A percentile compares a stretch with the other conserved stretches of the same genome.
Evolutionary conservation across 2,797 vertebrate species (phyloP).

Genomic region (Eurystomus glaucurus): DNA sequence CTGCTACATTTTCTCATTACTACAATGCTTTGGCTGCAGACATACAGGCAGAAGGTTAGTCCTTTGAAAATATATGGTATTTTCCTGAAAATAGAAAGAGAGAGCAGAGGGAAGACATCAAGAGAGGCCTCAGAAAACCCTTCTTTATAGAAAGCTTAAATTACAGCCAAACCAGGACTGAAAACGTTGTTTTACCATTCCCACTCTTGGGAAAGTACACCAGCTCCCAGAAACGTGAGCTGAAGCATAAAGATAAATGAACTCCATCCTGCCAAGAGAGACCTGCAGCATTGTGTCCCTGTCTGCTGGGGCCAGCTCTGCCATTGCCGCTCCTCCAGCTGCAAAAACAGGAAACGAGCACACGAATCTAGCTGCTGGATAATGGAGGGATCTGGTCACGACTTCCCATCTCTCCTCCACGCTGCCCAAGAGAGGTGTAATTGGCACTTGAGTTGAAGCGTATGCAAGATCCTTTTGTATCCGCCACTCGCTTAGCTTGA

Average conservation of each 20-base stretch:
- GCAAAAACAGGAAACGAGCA: not conserved
- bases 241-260: not conserved
- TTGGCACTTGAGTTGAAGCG: not conserved
- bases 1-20: not conserved
- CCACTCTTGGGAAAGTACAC: fast-evolving
- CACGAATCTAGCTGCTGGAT: fast-evolving
- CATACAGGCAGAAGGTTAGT: not conserved
- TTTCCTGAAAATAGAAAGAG: not conserved
- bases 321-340: not conserved
- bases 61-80: not conserved
- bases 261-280: not conserved
- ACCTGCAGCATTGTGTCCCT: not conserved
- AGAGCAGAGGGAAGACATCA: fast-evolving
- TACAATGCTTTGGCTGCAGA: not conserved
- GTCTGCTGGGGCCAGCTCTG: not conserved
- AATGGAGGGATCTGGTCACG: fast-evolving
- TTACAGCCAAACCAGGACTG: not conserved
- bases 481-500: not conserved
- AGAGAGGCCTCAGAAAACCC: not conserved
- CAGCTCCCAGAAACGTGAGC: fast-evolving
- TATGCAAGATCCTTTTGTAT: not conserved
- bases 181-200: not conserved
- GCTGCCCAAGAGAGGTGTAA: fast-evolving
- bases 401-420: fast-evolving
- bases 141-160: not conserved